These are phyloP conservation scores for Zoanthus sansibaricus DNA, from an alignment of 92 coral and sea anemone species.

Conservation along the genomic window DNA sequence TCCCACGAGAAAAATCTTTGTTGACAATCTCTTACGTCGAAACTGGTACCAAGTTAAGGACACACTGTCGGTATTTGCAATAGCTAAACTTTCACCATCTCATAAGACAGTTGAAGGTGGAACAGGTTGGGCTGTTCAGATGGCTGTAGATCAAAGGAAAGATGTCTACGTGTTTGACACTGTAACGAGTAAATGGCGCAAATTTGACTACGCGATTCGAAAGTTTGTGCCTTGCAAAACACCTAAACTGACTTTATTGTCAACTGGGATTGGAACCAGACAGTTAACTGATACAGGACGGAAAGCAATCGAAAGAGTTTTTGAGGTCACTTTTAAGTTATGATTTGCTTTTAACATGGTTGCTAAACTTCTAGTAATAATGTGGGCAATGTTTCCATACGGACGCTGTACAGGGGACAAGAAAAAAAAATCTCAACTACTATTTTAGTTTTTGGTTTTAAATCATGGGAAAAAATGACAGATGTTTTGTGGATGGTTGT, in stretches of 20 bases:
- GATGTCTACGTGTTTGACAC: slow-evolving; percentile 59
- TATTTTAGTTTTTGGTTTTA: no score
- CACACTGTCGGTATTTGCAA: slow-evolving; percentile 60
- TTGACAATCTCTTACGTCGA: slow-evolving; percentile 64
- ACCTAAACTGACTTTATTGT: slow-evolving; percentile 60
- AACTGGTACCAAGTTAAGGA: slow-evolving; percentile 73
- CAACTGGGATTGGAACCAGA: slow-evolving; percentile 71
- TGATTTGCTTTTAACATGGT: not conserved
- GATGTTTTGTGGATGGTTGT: no score
- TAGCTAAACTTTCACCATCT: slow-evolving; percentile 44
- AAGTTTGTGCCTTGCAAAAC: slow-evolving; percentile 44
- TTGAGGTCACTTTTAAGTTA: slow-evolving; percentile 47
- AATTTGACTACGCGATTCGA: slow-evolving; percentile 31
- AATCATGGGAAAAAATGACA: no score
- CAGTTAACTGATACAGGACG: slow-evolving; percentile 47
- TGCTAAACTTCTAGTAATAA: no score
- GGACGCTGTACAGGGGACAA: no score
- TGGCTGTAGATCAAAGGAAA: slow-evolving; percentile 60
- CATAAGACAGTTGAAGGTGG: slow-evolving; percentile 62
- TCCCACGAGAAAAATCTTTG: slow-evolving; percentile 61
- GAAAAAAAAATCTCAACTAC: no score
- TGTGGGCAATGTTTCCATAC: no score
- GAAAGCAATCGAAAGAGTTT: slow-evolving; percentile 54
- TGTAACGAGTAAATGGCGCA: slow-evolving; percentile 49
- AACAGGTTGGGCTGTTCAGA: slow-evolving; percentile 74